Conservation (phyloP, 1,140 invertebrate species). For the Cydia strobilella region DNA sequence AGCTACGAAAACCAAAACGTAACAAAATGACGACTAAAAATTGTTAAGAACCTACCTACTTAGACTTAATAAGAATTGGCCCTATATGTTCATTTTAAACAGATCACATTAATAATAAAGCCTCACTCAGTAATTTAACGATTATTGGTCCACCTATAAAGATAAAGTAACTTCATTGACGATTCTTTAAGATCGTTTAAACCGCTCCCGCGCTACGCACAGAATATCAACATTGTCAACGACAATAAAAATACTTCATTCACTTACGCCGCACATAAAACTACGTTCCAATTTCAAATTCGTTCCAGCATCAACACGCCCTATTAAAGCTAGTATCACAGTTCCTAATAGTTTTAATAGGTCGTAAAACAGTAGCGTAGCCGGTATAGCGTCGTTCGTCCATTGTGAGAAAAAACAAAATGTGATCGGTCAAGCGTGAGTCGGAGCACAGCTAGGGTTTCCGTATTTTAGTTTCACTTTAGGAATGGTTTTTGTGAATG, state of each 20-base stretch:
- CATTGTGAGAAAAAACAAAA: constrained; percentile 45
- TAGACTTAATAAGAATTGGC: too few relatives aligned
- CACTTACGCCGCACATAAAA: constrained; percentile 16
- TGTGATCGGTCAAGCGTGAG: not conserved
- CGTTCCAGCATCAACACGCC: constrained; percentile 6
- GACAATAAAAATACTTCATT: constrained; percentile 19
- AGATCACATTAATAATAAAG: too few relatives aligned
- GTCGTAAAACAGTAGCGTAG: constrained; percentile 53
- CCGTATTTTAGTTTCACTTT: not conserved
- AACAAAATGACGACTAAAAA: too few relatives aligned
- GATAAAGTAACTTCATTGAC: not conserved
- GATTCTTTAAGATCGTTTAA: not conserved
- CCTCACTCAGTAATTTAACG: not conserved
- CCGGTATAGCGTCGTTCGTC: constrained; percentile 37
- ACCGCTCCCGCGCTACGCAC: constrained; percentile 3
- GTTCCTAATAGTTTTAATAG: constrained; percentile 38
- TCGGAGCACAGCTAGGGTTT: not conserved
- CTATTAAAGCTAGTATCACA: constrained; percentile 25
- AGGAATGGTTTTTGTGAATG: too few relatives aligned
- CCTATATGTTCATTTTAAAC: too few relatives aligned
- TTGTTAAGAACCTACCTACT: too few relatives aligned
- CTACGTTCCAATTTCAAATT: constrained; percentile 23
- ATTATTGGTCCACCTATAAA: not conserved
- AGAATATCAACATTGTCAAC: not conserved
- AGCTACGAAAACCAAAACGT: too few relatives aligned